phyloP scores from a whole-genome alignment of 2,797 vertebrate genomes.

The Aselliscus stoliczkanus region DNA sequence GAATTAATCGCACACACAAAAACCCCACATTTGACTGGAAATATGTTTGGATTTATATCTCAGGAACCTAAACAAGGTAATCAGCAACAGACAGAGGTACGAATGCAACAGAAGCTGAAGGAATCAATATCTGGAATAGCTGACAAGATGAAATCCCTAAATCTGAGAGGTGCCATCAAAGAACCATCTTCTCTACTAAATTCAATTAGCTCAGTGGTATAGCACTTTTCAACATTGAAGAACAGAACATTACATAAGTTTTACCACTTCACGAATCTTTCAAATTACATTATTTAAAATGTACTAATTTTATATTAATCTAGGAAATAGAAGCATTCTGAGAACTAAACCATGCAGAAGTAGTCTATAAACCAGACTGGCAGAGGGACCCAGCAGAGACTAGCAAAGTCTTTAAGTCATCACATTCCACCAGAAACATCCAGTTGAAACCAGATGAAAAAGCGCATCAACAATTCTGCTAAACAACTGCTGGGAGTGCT shows the following conservation, averaged over 20 bases:
- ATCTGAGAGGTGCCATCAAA: not conserved
- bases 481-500: slow-evolving; percentile 43
- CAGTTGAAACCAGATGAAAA: slow-evolving; percentile 64
- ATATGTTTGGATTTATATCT: not conserved
- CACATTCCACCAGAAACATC: slow-evolving; percentile 81
- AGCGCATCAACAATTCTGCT: slow-evolving; percentile 39
- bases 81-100: not conserved
- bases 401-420: slow-evolving; percentile 68
- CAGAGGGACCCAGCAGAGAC: slow-evolving; percentile 72
- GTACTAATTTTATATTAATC: not conserved
- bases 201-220: not conserved
- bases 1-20: not conserved
- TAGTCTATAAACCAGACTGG: slow-evolving; percentile 61
- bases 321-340: not conserved
- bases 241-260: not conserved
- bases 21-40: not conserved
- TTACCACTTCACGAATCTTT: not conserved
- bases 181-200: not conserved
- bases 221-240: not conserved
- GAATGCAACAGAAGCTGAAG: not conserved
- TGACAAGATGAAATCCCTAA: not conserved
- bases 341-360: slow-evolving; percentile 38
- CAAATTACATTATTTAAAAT: not conserved
- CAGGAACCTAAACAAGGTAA: not conserved
- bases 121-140: not conserved